phyloP scores from a whole-genome alignment of 1,140 invertebrate genomes.

The Caenorhabditis tropicalis region DNA sequence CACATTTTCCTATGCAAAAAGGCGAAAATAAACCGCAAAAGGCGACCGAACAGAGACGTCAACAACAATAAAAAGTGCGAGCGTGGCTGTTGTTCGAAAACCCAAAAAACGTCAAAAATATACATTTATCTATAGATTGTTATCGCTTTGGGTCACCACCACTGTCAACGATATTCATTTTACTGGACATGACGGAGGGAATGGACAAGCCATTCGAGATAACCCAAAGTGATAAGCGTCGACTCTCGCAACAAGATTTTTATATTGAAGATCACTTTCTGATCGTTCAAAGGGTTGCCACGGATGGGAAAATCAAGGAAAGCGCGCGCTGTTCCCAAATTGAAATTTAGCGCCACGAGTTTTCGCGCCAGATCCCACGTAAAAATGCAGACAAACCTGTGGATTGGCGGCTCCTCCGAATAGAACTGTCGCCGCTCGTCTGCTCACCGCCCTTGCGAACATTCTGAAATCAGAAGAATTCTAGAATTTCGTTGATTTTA shows the following conservation, averaged over 20 bases:
- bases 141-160: not conserved
- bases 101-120: not conserved
- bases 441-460: not conserved
- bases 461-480: not conserved
- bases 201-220: no score
- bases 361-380: not conserved
- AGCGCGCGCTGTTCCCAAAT: not conserved
- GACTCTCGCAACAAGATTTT: not conserved
- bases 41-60: no score
- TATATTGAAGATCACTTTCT: constrained; percentile 33
- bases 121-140: not conserved
- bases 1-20: no score
- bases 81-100: not conserved
- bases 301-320: not conserved
- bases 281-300: not conserved
- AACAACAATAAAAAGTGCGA: not conserved
- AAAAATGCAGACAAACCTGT: constrained; percentile 18
- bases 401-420: not conserved
- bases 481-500: no score
- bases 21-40: no score
- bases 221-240: not conserved
- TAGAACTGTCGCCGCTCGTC: not conserved
- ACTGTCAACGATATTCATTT: not conserved
- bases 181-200: constrained; percentile 21
- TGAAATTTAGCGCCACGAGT: not conserved